Base-by-base conservation (phyloP, 2,797 vertebrate genomes). In the Enteromius anoplus region DNA sequence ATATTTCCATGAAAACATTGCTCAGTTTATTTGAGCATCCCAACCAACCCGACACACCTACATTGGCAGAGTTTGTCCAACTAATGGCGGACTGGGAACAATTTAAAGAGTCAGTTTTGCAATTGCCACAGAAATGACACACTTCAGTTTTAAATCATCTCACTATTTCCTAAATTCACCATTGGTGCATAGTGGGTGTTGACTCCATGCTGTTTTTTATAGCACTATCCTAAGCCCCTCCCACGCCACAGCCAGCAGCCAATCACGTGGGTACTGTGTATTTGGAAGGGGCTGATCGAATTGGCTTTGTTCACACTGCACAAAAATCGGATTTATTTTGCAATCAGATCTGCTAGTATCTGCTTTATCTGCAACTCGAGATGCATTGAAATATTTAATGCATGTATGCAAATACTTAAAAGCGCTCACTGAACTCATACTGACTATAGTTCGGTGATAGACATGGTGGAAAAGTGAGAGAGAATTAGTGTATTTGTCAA, bases 161-260 rank as follows among this genome's bases (percentile, higher is more conserved):
- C 15, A 49, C 49, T 14, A 17, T 76, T 55, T 55, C 23, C 11
- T 21, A 17, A 60, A 45, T 66, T 53, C 60, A 21, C 65, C 60
- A 73, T 53, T 40, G 51, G 51, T 80, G 34, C 4, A 42, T 5
- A 42, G 65, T 42, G 58, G 78, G 66, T 42, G 42, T 81, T 40
- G 55, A 26, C 45, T 42, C 60, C 37, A 64, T 76, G 62, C 72
- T 34, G 51, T 80, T 72, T 58, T 86, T 81, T 84, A 82, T 85
- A 85, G 82, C 85, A 78, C 45, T 68, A 4, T 60, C 45, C 23
- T 53, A 47, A 77, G 69, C 60, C 58, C 51, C 75, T 49, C 82
- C 84, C 84, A 62, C 82, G 75, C 86, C 81, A 64, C 84, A 86
- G 80, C 87, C 85, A 81, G 85, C 85, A 87, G 86, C 88, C 86